Conservation (phyloP, 2,113 vertebrate genomes). For the Acanthochromis polyacanthus region DNA sequence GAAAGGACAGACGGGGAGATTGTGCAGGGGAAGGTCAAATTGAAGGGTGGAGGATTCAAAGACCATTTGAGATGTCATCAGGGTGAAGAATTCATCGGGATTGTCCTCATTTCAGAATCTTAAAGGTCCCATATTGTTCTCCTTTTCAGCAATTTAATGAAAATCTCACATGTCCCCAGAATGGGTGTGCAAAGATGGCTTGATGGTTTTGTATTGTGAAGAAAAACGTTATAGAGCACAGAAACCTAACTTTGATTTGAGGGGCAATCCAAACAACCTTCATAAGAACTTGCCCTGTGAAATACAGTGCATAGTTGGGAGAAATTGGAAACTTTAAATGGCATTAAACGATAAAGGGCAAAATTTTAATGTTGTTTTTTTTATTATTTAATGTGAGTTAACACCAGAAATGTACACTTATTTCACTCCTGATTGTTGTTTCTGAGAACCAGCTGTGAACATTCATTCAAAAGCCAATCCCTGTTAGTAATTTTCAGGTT, state of each 20-base stretch:
- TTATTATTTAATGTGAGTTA: no score
- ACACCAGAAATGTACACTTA: neutral
- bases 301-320: neutral
- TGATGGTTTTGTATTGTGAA: no score
- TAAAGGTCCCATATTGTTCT: no score
- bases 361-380: no score
- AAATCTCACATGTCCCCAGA: no score
- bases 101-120: constrained; percentile 4
- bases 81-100: constrained; percentile 27
- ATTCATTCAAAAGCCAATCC: constrained; percentile 3
- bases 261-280: neutral
- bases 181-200: no score
- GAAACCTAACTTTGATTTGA: neutral
- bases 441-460: neutral
- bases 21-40: constrained; percentile 53
- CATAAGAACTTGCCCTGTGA: neutral
- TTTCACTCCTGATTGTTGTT: neutral
- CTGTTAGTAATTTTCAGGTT: neutral
- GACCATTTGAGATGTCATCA: constrained; percentile 16
- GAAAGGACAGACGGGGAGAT: constrained; percentile 36
- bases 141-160: no score
- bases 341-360: no score
- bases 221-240: neutral
- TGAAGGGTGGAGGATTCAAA: constrained; percentile 21
- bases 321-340: neutral